phyloP scores from a whole-genome alignment of 2,888 invertebrate species.

The Cephus pygmeus region DNA sequence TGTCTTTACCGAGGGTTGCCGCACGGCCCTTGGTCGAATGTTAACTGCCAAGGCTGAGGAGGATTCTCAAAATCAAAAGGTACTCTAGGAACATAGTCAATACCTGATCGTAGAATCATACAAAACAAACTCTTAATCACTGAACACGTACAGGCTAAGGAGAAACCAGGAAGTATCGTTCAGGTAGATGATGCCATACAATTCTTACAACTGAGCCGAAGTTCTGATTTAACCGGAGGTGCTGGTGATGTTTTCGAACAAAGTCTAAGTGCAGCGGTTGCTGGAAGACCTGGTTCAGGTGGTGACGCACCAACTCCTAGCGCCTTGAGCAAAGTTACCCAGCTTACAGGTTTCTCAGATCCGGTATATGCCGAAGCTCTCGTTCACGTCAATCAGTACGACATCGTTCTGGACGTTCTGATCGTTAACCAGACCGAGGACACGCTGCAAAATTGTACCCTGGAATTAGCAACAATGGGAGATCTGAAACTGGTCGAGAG shows the following conservation, averaged over 20 bases:
- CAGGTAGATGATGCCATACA: conserved; percentile 88
- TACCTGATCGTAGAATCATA: neutral
- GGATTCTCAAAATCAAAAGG: conserved; percentile 72
- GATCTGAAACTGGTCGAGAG: conserved; percentile 98
- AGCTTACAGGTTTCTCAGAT: conserved; percentile 98
- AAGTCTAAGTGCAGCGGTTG: conserved; percentile 89
- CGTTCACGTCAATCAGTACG: conserved; percentile 98
- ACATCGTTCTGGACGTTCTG: conserved; percentile 97
- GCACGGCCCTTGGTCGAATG: conserved; percentile 85
- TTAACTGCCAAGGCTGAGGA: conserved; percentile 81
- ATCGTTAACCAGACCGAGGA: conserved; percentile 99
- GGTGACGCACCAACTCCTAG: conserved; percentile 71
- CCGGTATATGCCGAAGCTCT: conserved; percentile 99
- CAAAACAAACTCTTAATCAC: neutral
- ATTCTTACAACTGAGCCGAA: conserved; percentile 82
- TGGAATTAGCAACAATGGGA: conserved; percentile 97
- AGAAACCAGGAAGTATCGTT: conserved; percentile 76
- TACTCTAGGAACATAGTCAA: conserved; percentile 27
- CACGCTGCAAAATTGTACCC: conserved; percentile 96
- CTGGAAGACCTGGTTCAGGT: conserved; percentile 69
- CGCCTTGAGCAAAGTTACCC: conserved; percentile 85
- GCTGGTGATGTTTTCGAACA: conserved; percentile 92
- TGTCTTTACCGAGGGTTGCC: conserved; percentile 80
- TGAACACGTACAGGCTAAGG: conserved; percentile 69
- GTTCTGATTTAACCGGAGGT: conserved; percentile 71